A percentile compares a stretch with the other conserved stretches of the same genome.
These are phyloP conservation scores for Hipparchia semele DNA, from an alignment of 2,888 invertebrate species.

Conservation along the genomic window DNA sequence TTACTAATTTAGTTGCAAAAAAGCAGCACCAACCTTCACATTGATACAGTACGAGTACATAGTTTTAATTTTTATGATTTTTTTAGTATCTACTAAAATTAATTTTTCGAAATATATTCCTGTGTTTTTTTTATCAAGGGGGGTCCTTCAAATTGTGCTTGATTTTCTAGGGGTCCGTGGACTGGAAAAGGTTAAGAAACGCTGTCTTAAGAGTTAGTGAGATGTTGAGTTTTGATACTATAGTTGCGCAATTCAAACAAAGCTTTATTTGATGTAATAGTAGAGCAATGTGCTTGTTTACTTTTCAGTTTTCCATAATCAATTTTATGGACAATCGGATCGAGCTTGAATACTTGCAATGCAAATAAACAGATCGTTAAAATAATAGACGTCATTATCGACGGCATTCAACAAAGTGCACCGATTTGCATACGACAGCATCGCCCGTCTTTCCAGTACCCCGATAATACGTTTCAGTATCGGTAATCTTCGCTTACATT, in stretches of 20 bases:
- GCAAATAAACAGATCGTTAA: conserved; percentile 41
- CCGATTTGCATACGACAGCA: conserved; percentile 58
- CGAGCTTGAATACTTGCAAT: conserved; percentile 16
- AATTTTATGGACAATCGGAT: conserved; percentile 19
- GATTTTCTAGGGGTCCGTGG: too few species aligned
- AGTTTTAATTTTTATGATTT: too few species aligned
- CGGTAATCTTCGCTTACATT: conserved; percentile 46
- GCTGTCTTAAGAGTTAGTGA: too few species aligned
- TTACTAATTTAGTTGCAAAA: too few species aligned
- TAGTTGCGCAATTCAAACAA: not conserved
- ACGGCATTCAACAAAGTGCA: conserved; percentile 56
- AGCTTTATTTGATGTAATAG: not conserved
- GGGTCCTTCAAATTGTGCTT: too few species aligned
- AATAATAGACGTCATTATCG: conserved; percentile 50
- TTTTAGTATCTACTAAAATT: too few species aligned
- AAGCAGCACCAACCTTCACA: too few species aligned
- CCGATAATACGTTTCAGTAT: conserved; percentile 50
- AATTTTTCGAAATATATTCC: too few species aligned
- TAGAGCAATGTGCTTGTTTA: not conserved
- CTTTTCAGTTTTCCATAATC: conserved; percentile 13
- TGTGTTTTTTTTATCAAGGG: too few species aligned
- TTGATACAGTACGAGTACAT: too few species aligned
- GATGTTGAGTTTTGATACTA: too few species aligned
- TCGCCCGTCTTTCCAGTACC: conserved; percentile 51
- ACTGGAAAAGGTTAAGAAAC: too few species aligned